A percentile compares a stretch with the other conserved stretches of the same genome.
These are phyloP conservation scores for Drosophila paramelanica DNA, from an alignment of 2,888 invertebrate genomes.

Conservation along the genomic window DNA sequence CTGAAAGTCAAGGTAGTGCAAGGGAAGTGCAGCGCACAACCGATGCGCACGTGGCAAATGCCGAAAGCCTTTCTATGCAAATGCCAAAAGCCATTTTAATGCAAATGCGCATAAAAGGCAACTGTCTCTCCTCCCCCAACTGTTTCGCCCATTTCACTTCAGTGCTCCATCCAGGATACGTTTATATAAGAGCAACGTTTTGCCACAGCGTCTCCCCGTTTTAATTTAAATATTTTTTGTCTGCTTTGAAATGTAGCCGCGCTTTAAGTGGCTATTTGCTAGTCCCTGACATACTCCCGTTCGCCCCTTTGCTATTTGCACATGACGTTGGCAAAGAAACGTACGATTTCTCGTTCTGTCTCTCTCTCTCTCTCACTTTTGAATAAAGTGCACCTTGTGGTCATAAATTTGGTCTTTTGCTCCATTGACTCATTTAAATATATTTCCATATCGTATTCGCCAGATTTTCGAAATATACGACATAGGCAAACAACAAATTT, in stretches of 20 bases:
- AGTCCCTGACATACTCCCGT: neutral
- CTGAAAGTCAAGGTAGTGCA: slow-evolving; percentile 33
- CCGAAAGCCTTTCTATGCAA: slow-evolving; percentile 65
- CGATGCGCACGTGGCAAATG: slow-evolving; percentile 57
- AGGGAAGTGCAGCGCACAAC: slow-evolving; percentile 28
- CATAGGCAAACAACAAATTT: slow-evolving; percentile 51
- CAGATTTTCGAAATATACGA: slow-evolving; percentile 38
- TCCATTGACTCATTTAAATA: slow-evolving; percentile 61
- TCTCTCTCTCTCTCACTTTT: neutral
- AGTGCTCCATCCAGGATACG: neutral
- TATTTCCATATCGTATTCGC: slow-evolving; percentile 52
- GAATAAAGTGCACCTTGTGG: slow-evolving; percentile 19
- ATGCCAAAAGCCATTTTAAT: slow-evolving; percentile 71
- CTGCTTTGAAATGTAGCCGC: slow-evolving; percentile 48
- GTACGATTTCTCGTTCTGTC: slow-evolving; percentile 5
- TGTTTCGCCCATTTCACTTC: too few species aligned
- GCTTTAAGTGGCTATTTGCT: slow-evolving; percentile 28
- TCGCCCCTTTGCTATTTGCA: slow-evolving; percentile 42
- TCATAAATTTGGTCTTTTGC: slow-evolving; percentile 55
- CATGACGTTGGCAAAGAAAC: slow-evolving; percentile 47
- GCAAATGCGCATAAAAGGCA: slow-evolving; percentile 72
- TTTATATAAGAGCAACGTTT: neutral
- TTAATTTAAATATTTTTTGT: slow-evolving; percentile 60
- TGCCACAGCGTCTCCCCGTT: slow-evolving; percentile 5
- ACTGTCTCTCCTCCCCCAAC: slow-evolving; percentile 11